phyloP scores from a whole-genome alignment of 2,113 vertebrate genomes.

The Pao palembangensis region DNA sequence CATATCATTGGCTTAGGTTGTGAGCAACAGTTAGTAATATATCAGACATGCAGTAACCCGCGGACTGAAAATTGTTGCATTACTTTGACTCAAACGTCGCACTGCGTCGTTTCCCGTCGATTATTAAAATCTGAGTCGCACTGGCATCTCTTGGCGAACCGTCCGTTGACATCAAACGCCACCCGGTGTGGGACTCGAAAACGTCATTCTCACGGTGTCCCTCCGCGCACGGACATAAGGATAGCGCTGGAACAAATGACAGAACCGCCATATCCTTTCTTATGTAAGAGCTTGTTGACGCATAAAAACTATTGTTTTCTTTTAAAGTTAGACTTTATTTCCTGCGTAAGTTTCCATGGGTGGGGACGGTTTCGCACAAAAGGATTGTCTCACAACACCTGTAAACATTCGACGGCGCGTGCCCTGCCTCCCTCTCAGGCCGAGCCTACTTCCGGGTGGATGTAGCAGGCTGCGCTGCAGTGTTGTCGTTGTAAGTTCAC shows the following conservation, averaged over 20 bases:
- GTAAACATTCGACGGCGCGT: slow-evolving; percentile 34
- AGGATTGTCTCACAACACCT: slow-evolving; percentile 25
- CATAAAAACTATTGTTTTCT: too few species aligned
- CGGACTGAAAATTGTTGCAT: too few species aligned
- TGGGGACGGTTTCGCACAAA: too few species aligned
- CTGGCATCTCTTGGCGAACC: slow-evolving; percentile 50
- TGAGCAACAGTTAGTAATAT: too few species aligned
- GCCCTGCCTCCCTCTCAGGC: slow-evolving; percentile 38
- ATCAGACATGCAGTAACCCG: too few species aligned
- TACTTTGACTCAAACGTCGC: too few species aligned
- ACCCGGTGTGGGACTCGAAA: slow-evolving; percentile 3
- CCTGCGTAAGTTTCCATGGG: too few species aligned
- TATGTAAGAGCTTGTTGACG: too few species aligned
- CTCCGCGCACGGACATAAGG: background rate
- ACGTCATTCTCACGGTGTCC: background rate
- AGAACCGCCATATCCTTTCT: too few species aligned
- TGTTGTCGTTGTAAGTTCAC: slow-evolving; percentile 31
- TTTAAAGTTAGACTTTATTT: too few species aligned
- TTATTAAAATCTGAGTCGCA: slow-evolving; percentile 11
- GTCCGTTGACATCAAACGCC: background rate
- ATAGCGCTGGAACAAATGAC: too few species aligned
- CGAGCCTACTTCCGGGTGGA: slow-evolving; percentile 66
- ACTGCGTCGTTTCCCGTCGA: too few species aligned
- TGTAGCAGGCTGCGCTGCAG: slow-evolving; percentile 18
- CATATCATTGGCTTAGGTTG: background rate